Evolutionary conservation across 2,797 vertebrate genomes (phyloP).

Genomic region (Tragelaphus eurycerus): DNA sequence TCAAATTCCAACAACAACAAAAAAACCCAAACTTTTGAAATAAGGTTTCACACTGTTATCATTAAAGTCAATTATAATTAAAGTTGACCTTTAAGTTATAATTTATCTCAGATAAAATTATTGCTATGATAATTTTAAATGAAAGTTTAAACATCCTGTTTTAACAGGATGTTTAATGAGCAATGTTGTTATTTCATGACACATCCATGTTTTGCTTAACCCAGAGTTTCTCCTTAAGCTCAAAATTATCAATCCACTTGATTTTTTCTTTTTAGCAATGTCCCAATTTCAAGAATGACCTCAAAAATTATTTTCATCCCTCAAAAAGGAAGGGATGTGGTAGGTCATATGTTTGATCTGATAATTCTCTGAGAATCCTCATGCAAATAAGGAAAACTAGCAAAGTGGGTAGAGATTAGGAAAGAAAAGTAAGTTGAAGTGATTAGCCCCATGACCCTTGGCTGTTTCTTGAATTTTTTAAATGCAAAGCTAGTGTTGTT

Average conservation of each 20-base stretch:
- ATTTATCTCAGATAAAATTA: background rate
- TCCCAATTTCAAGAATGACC: background rate
- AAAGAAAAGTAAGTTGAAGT: conserved; percentile 75
- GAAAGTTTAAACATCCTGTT: background rate
- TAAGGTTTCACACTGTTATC: background rate
- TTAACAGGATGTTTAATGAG: background rate
- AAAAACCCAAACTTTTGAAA: background rate
- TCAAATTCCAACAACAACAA: background rate
- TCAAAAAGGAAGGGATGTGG: conserved; percentile 6
- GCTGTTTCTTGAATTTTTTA: conserved; percentile 72
- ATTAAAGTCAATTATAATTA: conserved; percentile 9
- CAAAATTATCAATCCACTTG: background rate
- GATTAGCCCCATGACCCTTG: conserved; percentile 70
- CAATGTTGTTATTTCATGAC: background rate
- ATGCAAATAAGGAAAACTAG: conserved; percentile 53
- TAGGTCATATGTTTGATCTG: conserved; percentile 52
- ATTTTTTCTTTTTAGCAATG: background rate
- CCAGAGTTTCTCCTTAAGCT: background rate
- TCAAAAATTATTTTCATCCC: background rate
- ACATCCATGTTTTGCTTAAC: background rate
- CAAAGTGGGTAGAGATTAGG: conserved; percentile 67
- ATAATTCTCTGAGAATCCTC: conserved; percentile 46
- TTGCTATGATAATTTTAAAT: background rate
- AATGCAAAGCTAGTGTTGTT: conserved; percentile 67
- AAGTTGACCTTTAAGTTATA: background rate